These are phyloP conservation scores for Myotis yumanensis DNA, from an alignment of 2,113 vertebrate species.

Conservation along the genomic window DNA sequence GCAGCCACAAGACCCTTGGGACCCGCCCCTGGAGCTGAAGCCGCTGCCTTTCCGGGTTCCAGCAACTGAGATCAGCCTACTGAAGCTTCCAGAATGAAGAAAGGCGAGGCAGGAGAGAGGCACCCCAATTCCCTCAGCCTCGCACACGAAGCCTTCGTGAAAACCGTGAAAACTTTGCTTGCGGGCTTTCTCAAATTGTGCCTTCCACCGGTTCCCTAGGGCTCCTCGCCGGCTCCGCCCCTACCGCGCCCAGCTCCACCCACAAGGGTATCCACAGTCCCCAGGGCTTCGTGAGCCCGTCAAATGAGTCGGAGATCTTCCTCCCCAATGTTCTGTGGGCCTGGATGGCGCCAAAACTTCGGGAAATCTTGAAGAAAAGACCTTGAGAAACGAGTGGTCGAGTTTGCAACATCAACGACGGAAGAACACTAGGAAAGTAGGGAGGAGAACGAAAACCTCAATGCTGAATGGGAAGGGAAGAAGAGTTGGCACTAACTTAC, in stretches of 20 bases:
- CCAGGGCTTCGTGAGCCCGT: not conserved
- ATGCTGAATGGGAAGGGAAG: not conserved
- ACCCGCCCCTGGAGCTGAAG: constrained; percentile 62
- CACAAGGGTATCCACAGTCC: constrained; percentile 9
- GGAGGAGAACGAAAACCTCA: constrained; percentile 14
- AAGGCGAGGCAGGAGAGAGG: constrained; percentile 28
- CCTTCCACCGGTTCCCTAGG: constrained; percentile 20
- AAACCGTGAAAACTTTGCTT: constrained; percentile 52
- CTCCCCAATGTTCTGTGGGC: not conserved
- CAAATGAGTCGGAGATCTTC: constrained; percentile 22
- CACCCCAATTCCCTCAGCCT: constrained; percentile 35
- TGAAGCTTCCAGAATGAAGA: constrained; percentile 71
- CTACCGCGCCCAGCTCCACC: constrained; percentile 66
- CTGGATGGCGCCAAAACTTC: not conserved
- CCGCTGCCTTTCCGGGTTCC: not conserved
- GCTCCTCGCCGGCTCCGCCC: constrained; percentile 64
- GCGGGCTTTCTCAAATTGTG: constrained; percentile 23
- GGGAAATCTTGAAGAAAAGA: constrained; percentile 33
- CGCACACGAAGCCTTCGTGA: constrained; percentile 75
- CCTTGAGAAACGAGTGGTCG: not conserved
- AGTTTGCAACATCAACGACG: not conserved
- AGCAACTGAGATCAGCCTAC: not conserved
- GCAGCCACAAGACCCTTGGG: constrained; percentile 72
- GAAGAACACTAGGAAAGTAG: constrained; percentile 38
- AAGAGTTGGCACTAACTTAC: constrained; percentile 21